Evolutionary conservation across 2,888 invertebrate species (phyloP), one percentile per base, ranked within the genome.

Genomic region (Pristionchus entomophagus): DNA sequence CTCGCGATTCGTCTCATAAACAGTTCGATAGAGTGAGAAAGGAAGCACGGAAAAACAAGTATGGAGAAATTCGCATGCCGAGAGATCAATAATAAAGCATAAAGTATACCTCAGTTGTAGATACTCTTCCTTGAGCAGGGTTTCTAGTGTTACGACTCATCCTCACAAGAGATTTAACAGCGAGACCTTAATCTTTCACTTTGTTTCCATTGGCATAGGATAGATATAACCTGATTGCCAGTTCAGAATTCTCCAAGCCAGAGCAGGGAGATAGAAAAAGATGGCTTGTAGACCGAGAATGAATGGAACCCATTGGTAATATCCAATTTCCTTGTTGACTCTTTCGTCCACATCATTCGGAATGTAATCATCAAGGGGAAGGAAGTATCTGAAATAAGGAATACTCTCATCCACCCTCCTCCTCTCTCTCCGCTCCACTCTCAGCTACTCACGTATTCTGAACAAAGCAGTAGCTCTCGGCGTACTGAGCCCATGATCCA

Each of bases 181-280:
- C 93, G 5, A 82, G 56, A n/a, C 82, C 82, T 82, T 17, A 80
- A 51, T 19, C 6, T n/a, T 29, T 5, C 59, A 94, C 49, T 22
- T 82, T 56, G 14, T n/a, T 73, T n/a, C n/a, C n/a, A n/a, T n/a
- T n/a, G n/a, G n/a, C n/a, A n/a, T n/a, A n/a, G n/a, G n/a, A n/a
- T n/a, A n/a, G n/a, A n/a, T n/a, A n/a, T n/a, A n/a, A 89, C 93
- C 94, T 10, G 93, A 92, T 83, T 93, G 93, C 92, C 94, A 94
- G 89, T 94, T 94, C 80, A 94, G 91, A 38, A 94, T 93, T 22
- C 94, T 91, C 95, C 95, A 95, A 35, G 94, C 88, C 77, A 94
- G 93, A 65, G 94, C 94, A 3, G 95, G 95, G 56, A 94, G 90
- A 91, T 94, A 94, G 91, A 95, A 95, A 32, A 95, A 89, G 78